phyloP scores from a whole-genome alignment of 2,113 vertebrate species.

The Marmota flaviventris region DNA sequence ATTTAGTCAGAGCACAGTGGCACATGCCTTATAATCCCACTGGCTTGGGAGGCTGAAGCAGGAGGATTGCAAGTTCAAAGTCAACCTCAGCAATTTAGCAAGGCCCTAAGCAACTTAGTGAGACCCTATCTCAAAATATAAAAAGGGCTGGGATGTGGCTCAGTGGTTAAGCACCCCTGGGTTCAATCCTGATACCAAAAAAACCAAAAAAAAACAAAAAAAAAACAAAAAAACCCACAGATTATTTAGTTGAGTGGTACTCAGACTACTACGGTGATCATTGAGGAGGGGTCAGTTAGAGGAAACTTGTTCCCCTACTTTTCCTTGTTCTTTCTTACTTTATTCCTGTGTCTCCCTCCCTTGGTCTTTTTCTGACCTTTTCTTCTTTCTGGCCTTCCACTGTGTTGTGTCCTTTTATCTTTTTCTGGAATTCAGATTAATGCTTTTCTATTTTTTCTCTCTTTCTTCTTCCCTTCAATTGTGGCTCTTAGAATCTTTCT shows the following conservation, averaged over 20 bases:
- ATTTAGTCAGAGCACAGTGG: too few species aligned
- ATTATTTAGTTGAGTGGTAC: neutral
- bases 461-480: neutral
- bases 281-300: neutral
- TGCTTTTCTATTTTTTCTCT: neutral
- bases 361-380: neutral
- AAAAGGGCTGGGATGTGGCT: too few species aligned
- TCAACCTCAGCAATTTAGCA: too few species aligned
- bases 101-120: too few species aligned
- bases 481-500: conserved; percentile 67
- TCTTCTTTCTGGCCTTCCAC: neutral
- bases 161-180: too few species aligned
- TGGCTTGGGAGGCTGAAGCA: too few species aligned
- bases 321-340: conserved; percentile 15
- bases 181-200: too few species aligned
- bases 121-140: neutral
- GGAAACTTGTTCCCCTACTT: neutral
- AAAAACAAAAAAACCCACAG: neutral
- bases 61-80: too few species aligned
- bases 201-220: neutral
- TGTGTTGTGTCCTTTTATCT: neutral
- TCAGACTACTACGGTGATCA: neutral
- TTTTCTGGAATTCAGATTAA: conserved; percentile 24
- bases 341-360: conserved; percentile 11
- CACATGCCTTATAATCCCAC: too few species aligned